Evolutionary conservation across 1,140 invertebrate species (phyloP).

Genomic region (Bicyclus anynana): DNA sequence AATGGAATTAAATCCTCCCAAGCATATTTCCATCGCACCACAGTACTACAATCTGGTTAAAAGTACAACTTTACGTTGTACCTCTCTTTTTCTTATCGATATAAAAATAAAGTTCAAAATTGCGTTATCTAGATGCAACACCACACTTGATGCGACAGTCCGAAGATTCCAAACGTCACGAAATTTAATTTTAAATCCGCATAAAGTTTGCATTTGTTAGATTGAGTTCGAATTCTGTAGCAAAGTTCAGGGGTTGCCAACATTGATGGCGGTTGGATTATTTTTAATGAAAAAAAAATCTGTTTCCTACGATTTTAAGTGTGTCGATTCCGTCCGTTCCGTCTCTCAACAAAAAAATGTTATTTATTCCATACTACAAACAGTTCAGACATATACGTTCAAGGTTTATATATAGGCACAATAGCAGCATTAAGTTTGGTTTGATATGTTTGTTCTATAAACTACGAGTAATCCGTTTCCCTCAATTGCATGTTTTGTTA

Average conservation of each 20-base stretch:
- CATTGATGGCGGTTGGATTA: neutral
- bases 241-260: neutral
- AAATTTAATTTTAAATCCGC: slow-evolving; percentile 11
- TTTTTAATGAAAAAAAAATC: neutral
- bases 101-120: neutral
- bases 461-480: too few species aligned
- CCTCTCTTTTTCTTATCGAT: neutral
- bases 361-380: too few species aligned
- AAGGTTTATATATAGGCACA: too few species aligned
- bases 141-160: neutral
- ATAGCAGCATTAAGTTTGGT: too few species aligned
- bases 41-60: slow-evolving; percentile 7
- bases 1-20: slow-evolving; percentile 9
- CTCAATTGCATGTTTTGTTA: too few species aligned
- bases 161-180: slow-evolving; percentile 7
- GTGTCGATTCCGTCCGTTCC: too few species aligned
- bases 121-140: neutral
- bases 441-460: too few species aligned
- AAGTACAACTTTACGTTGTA: neutral
- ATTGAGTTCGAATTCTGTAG: slow-evolving; percentile 7
- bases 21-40: slow-evolving; percentile 5
- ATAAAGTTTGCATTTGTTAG: slow-evolving; percentile 12
- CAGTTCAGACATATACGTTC: too few species aligned
- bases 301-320: too few species aligned
- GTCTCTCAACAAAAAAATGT: too few species aligned